Conservation (phyloP, 2,888 invertebrate genomes). For the Tiliacea citrago region DNA sequence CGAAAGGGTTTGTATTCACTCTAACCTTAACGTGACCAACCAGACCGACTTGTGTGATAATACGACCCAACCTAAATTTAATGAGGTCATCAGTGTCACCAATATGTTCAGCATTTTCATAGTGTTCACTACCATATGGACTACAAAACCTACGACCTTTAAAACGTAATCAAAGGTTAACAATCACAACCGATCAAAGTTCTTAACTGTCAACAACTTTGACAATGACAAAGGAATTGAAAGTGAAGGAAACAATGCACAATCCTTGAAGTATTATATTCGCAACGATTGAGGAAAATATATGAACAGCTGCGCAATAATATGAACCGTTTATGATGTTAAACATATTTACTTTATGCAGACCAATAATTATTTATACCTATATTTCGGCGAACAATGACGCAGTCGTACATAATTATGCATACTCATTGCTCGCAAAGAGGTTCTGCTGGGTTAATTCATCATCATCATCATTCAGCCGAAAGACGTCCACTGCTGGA, state of each 20-base stretch:
- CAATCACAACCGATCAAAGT: constrained; percentile 23
- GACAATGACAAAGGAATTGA: constrained; percentile 50
- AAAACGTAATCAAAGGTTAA: constrained; percentile 3
- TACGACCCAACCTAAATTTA: background rate
- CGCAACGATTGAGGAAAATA: constrained; percentile 51
- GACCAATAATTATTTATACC: constrained; percentile 36
- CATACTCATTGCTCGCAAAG: constrained; percentile 29
- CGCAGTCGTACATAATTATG: constrained; percentile 7
- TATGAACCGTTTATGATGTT: constrained; percentile 27
- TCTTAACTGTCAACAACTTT: constrained; percentile 11
- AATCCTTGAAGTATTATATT: constrained; percentile 48
- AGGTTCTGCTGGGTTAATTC: constrained; percentile 26
- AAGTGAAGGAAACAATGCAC: constrained; percentile 39
- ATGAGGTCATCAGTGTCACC: constrained; percentile 34
- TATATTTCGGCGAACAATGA: constrained; percentile 38
- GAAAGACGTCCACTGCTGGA: too few relatives aligned
- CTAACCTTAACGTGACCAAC: background rate
- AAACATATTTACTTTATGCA: constrained; percentile 46
- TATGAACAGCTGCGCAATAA: constrained; percentile 48
- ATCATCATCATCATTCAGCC: too few relatives aligned
- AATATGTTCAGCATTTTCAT: background rate
- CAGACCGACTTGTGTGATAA: background rate
- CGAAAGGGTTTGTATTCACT: constrained; percentile 35
- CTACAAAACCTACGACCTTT: background rate
- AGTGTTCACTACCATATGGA: background rate